Evolutionary conservation across 2,888 invertebrate species (phyloP).

Genomic region (Megalurothrips usitatus): DNA sequence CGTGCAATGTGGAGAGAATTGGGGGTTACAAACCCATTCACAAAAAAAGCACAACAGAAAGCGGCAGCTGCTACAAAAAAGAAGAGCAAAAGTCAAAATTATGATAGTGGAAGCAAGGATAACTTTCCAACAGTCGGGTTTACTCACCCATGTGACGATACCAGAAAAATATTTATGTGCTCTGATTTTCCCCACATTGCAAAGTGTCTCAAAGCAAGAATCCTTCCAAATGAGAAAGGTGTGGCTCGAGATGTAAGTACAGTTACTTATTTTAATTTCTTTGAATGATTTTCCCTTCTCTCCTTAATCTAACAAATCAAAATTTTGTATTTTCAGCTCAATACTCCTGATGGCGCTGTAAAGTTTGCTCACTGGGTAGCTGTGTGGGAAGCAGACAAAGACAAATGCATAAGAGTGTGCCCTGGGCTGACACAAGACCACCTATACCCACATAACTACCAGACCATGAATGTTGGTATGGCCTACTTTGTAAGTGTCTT

Average conservation of each 20-base stretch:
- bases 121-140: too few relatives aligned
- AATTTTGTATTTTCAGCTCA: background rate
- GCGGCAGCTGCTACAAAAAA: too few relatives aligned
- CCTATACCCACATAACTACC: background rate
- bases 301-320: too few relatives aligned
- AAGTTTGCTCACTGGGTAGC: background rate
- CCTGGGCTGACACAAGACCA: background rate
- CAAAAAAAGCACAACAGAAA: too few relatives aligned
- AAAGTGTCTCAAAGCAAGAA: background rate
- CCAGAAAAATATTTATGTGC: background rate
- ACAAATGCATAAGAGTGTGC: background rate
- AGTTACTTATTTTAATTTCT: background rate
- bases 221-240: background rate
- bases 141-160: background rate
- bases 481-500: background rate
- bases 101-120: too few relatives aligned
- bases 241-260: background rate
- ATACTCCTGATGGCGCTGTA: background rate
- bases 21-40: background rate
- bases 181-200: background rate
- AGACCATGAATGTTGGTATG: background rate
- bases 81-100: too few relatives aligned
- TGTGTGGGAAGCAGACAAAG: background rate
- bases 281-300: background rate
- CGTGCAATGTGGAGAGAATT: slow-evolving; percentile 27